Evolutionary conservation across 2,113 vertebrate species (phyloP).

Genomic region (Petroica traversi): DNA sequence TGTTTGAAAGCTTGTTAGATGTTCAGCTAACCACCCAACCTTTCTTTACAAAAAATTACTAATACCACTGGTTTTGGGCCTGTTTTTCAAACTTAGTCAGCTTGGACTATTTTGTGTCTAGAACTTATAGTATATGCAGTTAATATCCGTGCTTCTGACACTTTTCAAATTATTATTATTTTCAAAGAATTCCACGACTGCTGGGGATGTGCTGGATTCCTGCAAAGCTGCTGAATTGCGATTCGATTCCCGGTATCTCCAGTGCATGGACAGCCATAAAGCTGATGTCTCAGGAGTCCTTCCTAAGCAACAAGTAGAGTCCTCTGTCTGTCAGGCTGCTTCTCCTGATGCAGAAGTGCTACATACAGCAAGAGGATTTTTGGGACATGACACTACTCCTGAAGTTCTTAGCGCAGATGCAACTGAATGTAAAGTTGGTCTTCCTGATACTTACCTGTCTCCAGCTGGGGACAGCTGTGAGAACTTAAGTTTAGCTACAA

Average conservation of each 20-base stretch:
- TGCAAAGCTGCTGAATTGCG: not conserved
- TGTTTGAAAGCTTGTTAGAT: not conserved
- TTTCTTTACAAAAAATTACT: not conserved
- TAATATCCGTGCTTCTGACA: not conserved
- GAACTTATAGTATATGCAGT: not conserved
- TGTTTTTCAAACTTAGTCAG: not conserved
- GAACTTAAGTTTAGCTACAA: not conserved
- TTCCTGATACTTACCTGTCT: constrained; percentile 79
- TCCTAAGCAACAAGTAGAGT: constrained; percentile 48
- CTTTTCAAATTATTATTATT: not conserved
- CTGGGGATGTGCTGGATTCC: constrained; percentile 3
- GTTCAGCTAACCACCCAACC: not conserved
- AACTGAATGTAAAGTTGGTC: constrained; percentile 28
- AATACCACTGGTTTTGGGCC: not conserved
- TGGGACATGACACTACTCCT: constrained; percentile 13
- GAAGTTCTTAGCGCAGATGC: constrained; percentile 24
- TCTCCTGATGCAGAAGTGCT: not conserved
- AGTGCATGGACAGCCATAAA: not conserved
- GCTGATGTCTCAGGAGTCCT: constrained; percentile 12
- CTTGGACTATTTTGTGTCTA: not conserved
- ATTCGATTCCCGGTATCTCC: constrained; percentile 68
- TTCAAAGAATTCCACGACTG: constrained; percentile 66
- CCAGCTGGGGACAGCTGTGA: constrained; percentile 67
- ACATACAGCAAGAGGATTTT: constrained; percentile 46
- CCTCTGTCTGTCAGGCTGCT: constrained; percentile 61